Conservation (phyloP, 2,113 vertebrate species). For the Serinus canaria region DNA sequence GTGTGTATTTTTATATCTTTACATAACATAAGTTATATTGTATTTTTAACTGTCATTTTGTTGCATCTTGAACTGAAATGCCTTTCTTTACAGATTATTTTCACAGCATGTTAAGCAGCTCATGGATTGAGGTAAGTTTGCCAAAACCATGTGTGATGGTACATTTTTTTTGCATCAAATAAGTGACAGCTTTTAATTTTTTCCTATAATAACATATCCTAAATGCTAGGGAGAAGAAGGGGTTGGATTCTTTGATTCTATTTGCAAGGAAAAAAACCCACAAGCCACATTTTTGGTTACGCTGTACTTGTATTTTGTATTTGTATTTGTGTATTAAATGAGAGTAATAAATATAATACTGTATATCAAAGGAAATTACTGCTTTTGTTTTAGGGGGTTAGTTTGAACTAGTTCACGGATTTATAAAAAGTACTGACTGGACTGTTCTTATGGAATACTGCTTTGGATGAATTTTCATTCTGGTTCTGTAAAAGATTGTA, state of each 20-base stretch:
- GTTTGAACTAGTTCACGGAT: not conserved
- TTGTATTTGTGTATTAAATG: not conserved
- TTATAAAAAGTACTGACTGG: not conserved
- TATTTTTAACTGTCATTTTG: not conserved
- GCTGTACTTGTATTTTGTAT: not conserved
- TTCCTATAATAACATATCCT: not conserved
- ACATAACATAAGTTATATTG: not conserved
- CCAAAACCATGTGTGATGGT: not conserved
- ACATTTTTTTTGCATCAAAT: not conserved
- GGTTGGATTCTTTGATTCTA: not conserved
- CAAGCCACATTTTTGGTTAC: not conserved
- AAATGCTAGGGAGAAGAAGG: not conserved
- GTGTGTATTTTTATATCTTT: not conserved
- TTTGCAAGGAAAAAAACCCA: not conserved
- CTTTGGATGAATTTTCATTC: not conserved
- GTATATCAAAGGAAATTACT: not conserved
- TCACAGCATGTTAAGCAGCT: slow-evolving; percentile 94
- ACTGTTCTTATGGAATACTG: not conserved
- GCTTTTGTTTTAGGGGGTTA: not conserved
- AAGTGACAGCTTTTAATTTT: not conserved
- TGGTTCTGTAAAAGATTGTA: not conserved
- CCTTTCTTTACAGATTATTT: slow-evolving; percentile 89
- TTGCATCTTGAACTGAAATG: slow-evolving; percentile 37
- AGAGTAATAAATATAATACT: not conserved
- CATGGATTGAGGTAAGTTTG: slow-evolving; percentile 93